Evolutionary conservation across 2,113 vertebrate genomes (phyloP).

Genomic region (Microtus oregoni): DNA sequence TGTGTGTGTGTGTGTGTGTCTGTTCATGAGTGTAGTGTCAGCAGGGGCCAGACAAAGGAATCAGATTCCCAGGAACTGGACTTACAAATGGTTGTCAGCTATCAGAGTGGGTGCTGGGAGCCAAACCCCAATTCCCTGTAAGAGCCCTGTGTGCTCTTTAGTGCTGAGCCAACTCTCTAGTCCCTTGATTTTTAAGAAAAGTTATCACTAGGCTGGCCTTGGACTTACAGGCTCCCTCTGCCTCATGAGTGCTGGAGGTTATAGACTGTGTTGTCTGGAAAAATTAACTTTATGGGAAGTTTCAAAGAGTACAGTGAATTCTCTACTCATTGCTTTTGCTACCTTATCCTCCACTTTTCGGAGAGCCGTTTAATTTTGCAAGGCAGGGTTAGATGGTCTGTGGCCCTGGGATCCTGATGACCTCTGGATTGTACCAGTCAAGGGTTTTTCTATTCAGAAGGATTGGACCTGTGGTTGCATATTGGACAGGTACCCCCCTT

Average conservation of each 20-base stretch:
- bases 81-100: not conserved
- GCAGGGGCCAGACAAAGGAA: not conserved
- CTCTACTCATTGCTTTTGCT: not conserved
- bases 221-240: not conserved
- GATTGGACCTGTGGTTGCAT: not conserved
- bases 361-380: constrained; percentile 28
- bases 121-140: not conserved
- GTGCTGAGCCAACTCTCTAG: not conserved
- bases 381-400: not conserved
- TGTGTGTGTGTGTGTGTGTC: not conserved
- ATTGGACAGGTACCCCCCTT: not conserved
- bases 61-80: not conserved
- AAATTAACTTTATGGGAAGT: constrained; percentile 18
- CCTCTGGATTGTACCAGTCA: not conserved
- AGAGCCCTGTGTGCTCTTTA: not conserved
- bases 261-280: not conserved
- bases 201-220: not conserved
- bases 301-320: not conserved
- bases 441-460: constrained; percentile 50
- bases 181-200: not conserved
- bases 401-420: not conserved
- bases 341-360: not conserved
- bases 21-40: not conserved
- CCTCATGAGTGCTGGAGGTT: not conserved
- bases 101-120: not conserved